Percentiles rank a stretch among this genome's conserved stretches.
These are phyloP conservation scores for Euproctis similis DNA, from an alignment of 2,888 invertebrate species.

Conservation along the genomic window DNA sequence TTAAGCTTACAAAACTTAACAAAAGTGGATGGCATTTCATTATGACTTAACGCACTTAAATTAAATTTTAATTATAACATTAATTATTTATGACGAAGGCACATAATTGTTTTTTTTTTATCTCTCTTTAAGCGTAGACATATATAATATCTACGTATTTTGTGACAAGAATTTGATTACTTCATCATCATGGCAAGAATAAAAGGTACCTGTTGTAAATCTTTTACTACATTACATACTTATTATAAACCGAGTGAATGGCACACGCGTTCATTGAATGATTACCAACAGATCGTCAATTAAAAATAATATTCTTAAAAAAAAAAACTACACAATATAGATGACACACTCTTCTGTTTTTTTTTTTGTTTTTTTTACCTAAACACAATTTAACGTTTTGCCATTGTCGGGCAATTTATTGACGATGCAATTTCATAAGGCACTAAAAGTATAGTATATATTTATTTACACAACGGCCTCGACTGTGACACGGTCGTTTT, in stretches of 20 bases:
- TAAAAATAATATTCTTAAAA: slow-evolving; percentile 28
- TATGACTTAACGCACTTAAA: slow-evolving; percentile 74
- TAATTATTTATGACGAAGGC: slow-evolving; percentile 68
- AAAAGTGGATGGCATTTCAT: slow-evolving; percentile 76
- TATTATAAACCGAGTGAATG: slow-evolving; percentile 72
- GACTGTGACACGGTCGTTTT: slow-evolving; percentile 36
- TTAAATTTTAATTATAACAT: slow-evolving; percentile 55
- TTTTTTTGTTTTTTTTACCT: no score
- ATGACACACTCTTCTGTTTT: slow-evolving; percentile 32
- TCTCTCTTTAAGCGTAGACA: slow-evolving; percentile 56
- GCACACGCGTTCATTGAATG: slow-evolving; percentile 66
- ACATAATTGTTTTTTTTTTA: slow-evolving; percentile 62
- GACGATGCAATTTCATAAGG: slow-evolving; percentile 56
- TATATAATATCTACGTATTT: slow-evolving; percentile 45
- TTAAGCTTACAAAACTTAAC: slow-evolving; percentile 72
- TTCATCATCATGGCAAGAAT: slow-evolving; percentile 75
- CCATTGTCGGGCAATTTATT: slow-evolving; percentile 51
- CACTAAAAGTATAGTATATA: slow-evolving; percentile 45
- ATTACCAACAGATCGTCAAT: slow-evolving; percentile 50
- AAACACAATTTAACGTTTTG: slow-evolving; percentile 37
- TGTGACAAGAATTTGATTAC: slow-evolving; percentile 73
- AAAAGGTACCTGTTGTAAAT: slow-evolving; percentile 75
- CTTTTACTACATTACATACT: slow-evolving; percentile 63
- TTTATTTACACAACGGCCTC: slow-evolving; percentile 60
- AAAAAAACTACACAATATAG: slow-evolving; percentile 27